phyloP scores from a whole-genome alignment of 2,113 vertebrate species.

The Pygoscelis antarcticus region DNA sequence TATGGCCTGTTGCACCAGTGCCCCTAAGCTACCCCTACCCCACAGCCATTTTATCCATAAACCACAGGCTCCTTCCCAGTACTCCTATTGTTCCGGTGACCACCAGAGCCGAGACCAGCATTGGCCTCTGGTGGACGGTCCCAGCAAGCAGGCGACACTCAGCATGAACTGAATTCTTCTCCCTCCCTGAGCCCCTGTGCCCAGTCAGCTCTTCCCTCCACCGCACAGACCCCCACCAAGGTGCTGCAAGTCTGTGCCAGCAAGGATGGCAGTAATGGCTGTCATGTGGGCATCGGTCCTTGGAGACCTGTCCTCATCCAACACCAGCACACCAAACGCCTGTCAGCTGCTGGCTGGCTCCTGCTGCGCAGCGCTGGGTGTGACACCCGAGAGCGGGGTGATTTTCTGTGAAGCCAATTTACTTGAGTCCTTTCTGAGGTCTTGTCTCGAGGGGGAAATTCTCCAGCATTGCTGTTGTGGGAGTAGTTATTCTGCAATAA shows the following conservation, averaged over 20 bases:
- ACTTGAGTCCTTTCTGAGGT: neutral
- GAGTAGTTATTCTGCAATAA: constrained; percentile 9
- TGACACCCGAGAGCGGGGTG: neutral
- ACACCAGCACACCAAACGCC: neutral
- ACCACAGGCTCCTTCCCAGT: neutral
- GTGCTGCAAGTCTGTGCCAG: neutral
- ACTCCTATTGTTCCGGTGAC: neutral
- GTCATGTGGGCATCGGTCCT: accelerated
- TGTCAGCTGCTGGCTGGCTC: neutral
- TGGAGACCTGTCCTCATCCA: neutral
- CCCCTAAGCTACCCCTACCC: neutral
- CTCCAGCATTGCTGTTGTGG: neutral
- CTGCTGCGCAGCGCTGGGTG: neutral
- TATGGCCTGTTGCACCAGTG: neutral
- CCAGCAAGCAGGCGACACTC: neutral
- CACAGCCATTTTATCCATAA: neutral
- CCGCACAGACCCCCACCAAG: accelerated
- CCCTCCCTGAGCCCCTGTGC: neutral
- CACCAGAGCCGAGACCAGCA: neutral
- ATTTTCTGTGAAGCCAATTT: neutral
- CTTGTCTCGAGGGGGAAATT: neutral
- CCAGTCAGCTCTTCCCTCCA: neutral
- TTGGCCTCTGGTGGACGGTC: neutral
- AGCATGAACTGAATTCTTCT: neutral
- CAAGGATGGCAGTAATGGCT: neutral